Evolutionary conservation across 2,797 vertebrate species (phyloP).

Genomic region (Apogon talboti): DNA sequence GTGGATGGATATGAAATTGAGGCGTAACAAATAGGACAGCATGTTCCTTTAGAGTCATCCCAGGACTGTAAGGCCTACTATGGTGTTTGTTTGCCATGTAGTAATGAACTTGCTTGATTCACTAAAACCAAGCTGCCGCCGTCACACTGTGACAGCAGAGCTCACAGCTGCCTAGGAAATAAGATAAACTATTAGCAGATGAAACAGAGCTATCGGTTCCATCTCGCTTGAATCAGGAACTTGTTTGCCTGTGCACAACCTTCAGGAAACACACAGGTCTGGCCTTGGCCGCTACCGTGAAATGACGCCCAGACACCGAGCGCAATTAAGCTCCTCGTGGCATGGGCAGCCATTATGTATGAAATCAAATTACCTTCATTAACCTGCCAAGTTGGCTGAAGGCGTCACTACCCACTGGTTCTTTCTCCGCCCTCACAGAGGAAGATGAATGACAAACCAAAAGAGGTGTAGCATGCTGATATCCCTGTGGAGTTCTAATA

Average conservation of each 20-base stretch:
- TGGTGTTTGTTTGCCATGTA: slow-evolving; percentile 76
- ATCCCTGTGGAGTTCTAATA: slow-evolving; percentile 93
- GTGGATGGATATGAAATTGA: slow-evolving; percentile 36
- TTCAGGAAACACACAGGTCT: slow-evolving; percentile 61
- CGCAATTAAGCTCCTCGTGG: slow-evolving; percentile 88
- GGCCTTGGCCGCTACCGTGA: slow-evolving; percentile 61
- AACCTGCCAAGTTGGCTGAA: slow-evolving; percentile 98
- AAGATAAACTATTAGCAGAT: slow-evolving; percentile 73
- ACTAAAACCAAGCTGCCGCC: slow-evolving; percentile 60
- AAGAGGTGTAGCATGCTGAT: slow-evolving; percentile 89
- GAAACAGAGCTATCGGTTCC: slow-evolving; percentile 61
- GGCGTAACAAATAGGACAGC: slow-evolving; percentile 41
- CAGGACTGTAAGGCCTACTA: slow-evolving; percentile 50
- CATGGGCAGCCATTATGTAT: slow-evolving; percentile 89
- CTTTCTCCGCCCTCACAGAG: slow-evolving; percentile 77
- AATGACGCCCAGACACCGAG: slow-evolving; percentile 74
- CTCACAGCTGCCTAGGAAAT: slow-evolving; percentile 73
- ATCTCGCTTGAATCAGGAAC: slow-evolving; percentile 73
- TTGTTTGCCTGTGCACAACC: slow-evolving; percentile 77
- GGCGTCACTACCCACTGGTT: slow-evolving; percentile 93
- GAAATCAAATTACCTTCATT: slow-evolving; percentile 98
- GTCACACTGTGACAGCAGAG: slow-evolving; percentile 60
- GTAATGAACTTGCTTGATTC: slow-evolving; percentile 80
- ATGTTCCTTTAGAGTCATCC: slow-evolving; percentile 59
- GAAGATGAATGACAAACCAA: slow-evolving; percentile 88